Evolutionary conservation across 2,888 invertebrate genomes (phyloP), one percentile per base, ranked within the genome.

Genomic region (Drosophila formosana): DNA sequence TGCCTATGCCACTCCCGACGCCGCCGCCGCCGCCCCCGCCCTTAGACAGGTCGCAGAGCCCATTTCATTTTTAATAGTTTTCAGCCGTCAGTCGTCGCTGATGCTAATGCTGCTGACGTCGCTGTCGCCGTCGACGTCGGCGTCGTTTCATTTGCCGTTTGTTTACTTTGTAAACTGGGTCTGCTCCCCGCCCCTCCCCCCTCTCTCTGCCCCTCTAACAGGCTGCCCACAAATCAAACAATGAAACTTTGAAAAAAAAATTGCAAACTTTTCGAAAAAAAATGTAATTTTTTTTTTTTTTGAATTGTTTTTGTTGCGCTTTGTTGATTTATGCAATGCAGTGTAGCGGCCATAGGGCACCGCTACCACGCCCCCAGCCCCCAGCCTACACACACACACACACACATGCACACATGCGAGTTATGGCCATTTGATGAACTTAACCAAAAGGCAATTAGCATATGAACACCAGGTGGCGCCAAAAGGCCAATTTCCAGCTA

Each of bases 1-100:
- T 65, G 67, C 64, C 60, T 43, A 3, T 37, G 64, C 49, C 37
- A 50, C 50, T 32, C 23, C 51, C 28, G 23, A 3, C 4, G n/a
- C 4, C 30, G 11, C 1, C 8, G 18, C n/a, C 30, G 18, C 26
- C 26, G n/a, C n/a, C 9, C 25, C 4, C 37, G 37, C 37, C 37
- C n/a, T 11, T 37, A 37, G 37, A 11, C 37, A n/a, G 62, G 65
- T 56, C 45, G 45, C 61, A 70, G 26, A 72, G 72, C 56, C 64
- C 77, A 71, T 85, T 85, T 82, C 73, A 88, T 77, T 88, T 84
- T 88, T 85, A 84, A 84, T 88, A 84, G 85, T 85, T 83, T 88
- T 64, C 82, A 82, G 82, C 61, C 82, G 58, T 64, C 66, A 18
- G 71, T 53, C 53, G 13, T 26, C 61, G 51, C 28, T 30, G 30